phyloP scores from a whole-genome alignment of 2,113 vertebrate genomes.

The Megaceryle maxima region DNA sequence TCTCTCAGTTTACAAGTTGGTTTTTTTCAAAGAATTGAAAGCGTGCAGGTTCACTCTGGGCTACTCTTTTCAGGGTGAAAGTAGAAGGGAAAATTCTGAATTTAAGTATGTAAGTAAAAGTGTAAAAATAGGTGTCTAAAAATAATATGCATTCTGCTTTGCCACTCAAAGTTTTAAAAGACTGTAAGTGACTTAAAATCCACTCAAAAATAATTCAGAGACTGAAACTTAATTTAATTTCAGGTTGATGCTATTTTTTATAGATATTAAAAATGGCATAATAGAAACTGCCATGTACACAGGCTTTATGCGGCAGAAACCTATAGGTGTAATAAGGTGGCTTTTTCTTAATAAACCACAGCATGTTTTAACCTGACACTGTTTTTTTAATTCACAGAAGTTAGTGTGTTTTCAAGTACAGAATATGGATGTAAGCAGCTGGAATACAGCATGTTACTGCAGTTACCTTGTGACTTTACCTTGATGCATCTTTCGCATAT shows the following conservation, averaged over 20 bases:
- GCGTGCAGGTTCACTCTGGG: not conserved
- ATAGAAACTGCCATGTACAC: not conserved
- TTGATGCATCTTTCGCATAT: not conserved
- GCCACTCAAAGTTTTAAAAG: not conserved
- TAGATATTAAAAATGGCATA: not conserved
- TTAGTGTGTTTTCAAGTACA: not conserved
- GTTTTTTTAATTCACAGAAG: not conserved
- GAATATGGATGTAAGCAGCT: not conserved
- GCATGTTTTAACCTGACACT: not conserved
- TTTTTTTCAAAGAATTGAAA: not conserved
- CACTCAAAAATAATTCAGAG: not conserved
- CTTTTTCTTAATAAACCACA: not conserved
- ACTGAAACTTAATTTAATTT: not conserved
- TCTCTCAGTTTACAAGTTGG: not conserved
- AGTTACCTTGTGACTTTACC: not conserved
- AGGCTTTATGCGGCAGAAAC: not conserved
- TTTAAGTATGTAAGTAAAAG: not conserved
- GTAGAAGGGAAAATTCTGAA: not conserved
- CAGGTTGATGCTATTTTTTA: not conserved
- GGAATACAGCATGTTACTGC: not conserved
- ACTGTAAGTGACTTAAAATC: not conserved
- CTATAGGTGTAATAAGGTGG: not conserved
- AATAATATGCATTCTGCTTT: not conserved
- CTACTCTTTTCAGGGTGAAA: not conserved
- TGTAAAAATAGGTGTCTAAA: slow-evolving; percentile 10